Percentiles rank a stretch among this genome's conserved stretches.
phyloP scores from a whole-genome alignment of 2,888 invertebrate species.

The Ectemnius cavifrons region DNA sequence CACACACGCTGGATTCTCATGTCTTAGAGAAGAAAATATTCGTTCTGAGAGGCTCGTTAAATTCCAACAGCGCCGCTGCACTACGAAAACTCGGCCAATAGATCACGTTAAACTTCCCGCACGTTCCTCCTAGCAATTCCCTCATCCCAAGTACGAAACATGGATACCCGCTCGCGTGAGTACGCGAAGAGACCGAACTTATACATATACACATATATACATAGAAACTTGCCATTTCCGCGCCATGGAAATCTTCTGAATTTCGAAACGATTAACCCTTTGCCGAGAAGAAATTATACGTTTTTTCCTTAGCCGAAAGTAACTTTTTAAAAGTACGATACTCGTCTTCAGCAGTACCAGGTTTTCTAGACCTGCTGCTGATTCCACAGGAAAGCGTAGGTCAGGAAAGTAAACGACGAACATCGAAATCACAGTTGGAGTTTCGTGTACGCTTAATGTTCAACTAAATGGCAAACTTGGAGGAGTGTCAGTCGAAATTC shows the following conservation, averaged over 20 bases:
- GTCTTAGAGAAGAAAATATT: slow-evolving; percentile 55
- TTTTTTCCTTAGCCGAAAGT: neutral
- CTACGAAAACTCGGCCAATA: slow-evolving; percentile 59
- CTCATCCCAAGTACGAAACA: slow-evolving; percentile 36
- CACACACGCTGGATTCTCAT: slow-evolving; percentile 4
- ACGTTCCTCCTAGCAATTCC: slow-evolving; percentile 57
- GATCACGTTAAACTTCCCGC: slow-evolving; percentile 62
- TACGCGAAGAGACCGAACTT: slow-evolving; percentile 23
- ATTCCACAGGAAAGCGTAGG: too few species aligned
- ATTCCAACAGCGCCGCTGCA: slow-evolving; percentile 49
- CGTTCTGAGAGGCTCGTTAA: slow-evolving; percentile 62
- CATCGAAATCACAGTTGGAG: too few species aligned
- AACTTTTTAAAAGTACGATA: slow-evolving; percentile 15
- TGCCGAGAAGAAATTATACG: neutral
- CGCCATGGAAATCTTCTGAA: slow-evolving; percentile 48
- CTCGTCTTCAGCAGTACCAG: neutral
- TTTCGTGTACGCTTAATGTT: too few species aligned
- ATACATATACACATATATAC: neutral
- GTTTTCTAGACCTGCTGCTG: neutral
- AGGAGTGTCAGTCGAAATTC: too few species aligned
- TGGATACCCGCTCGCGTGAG: slow-evolving; percentile 39
- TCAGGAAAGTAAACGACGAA: too few species aligned
- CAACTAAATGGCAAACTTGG: too few species aligned
- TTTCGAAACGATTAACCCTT: slow-evolving; percentile 8
- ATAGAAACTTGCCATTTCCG: slow-evolving; percentile 7